Evolutionary conservation across 2,797 vertebrate genomes (phyloP), one percentile per base, ranked within the genome.

Genomic region (Rhinoraja longicauda): DNA sequence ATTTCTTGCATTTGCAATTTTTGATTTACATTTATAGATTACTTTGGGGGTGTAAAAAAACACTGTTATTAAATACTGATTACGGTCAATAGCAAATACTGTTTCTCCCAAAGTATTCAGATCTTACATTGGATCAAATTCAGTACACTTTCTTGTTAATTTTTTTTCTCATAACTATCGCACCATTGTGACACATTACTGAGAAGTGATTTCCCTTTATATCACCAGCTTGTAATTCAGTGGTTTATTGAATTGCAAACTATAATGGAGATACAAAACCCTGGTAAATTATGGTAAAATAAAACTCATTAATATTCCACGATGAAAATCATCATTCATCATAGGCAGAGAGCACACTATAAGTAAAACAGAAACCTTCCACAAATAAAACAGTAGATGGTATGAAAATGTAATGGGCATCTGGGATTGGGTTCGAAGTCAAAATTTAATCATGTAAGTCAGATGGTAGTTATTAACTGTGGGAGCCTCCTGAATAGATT

Each of bases 391-490:
- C 59, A 67, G 59, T 36, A 32, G 84, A 86, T 88, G 64, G 62
- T 88, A 88, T 88, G 62, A 88, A 36, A 88, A 88, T 67, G 29
- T 62, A 86, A 62, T 88, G 84, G 59, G 29, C 84, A 84, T 10
- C 0, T 88, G 84, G 84, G 59, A 88, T n/a, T 62, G 32, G 19
- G 62, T 36, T 88, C 17, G 36, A 67, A 32, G 84, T 15, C 64
- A 36, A n/a, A 88, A 88, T 64, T 17, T 88, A 88, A 67, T 88
- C 59, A 64, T 21, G 21, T 6, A 88, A 62, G 84, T 88, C 84
- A 88, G n/a, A 62, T 67, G 59, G 59, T 67, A 59, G 84, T 88
- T 88, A 88, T 88, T 88, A 88, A 88, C 59, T 88, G 59, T 62
- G 0, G 84, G 84, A 19, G 84, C 17, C 3, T 75, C 39, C 72